Base-by-base conservation (phyloP, 92 coral and sea anemone genomes). In the Parazoanthus swiftii region DNA sequence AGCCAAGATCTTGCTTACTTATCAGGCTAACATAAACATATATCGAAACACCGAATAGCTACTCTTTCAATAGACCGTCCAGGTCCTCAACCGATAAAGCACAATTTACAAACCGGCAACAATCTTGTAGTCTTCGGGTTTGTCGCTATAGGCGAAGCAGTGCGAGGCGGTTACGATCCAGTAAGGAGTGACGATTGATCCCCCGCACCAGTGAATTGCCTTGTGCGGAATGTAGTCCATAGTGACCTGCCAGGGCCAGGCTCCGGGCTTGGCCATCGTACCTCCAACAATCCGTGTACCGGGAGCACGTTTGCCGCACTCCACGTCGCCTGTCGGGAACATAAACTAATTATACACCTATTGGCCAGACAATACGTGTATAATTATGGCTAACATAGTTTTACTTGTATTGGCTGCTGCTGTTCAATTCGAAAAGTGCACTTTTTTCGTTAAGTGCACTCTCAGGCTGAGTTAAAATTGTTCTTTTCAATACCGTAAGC, bases 131-230 rank as follows among this genome's bases (percentile, higher is more conserved):
- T 93, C 80, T 1, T 81, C 44, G 1, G 93, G 90, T 5, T 93
- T 89, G 33, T 79, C 86, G 65, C 96, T 86, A 65, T 88, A 90
- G 29, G 77, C 91, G 65, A 96, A 96, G 89, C 98, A 96, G 80
- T 96, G 98, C 66, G 98, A 95, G 25, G 98, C 98, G 16, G 98
- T 96, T 4, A 96, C 92, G 33, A 96, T 92, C 96, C 96, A 96
- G n/a, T 93, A 38, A 3, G 89, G 91, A 20, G 93, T 89, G 10
- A 96, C 90, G 75, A 96, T 91, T 3, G 98, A 95, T 0, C 98
- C 99, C 21, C 98, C 99, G 33, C 99, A 95, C 98, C 94, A 92
- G 81, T 96, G 99, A 46, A 93, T 92, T 1, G 91, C 85, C 3
- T 88, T 79, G 73, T 85, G 88, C 59, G 89, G 84, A 36, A 79